phyloP scores from a whole-genome alignment of 37 sponge, comb jelly and placozoan genomes.

The Geodia barretti region DNA sequence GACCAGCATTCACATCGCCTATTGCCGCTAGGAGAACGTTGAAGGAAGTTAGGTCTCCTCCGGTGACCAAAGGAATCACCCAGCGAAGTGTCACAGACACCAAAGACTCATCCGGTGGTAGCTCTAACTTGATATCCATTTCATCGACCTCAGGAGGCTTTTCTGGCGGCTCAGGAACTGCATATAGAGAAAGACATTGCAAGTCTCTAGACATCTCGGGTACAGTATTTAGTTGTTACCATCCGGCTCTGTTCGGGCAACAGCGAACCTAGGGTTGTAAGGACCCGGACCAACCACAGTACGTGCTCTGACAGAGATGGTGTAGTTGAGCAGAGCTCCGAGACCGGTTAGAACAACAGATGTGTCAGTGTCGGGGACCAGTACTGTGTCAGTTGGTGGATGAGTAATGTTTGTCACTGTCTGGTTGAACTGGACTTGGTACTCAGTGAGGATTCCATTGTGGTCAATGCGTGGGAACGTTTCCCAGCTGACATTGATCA shows the following conservation, averaged over 20 bases:
- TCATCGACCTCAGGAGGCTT: background rate
- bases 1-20: background rate
- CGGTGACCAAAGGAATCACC: background rate
- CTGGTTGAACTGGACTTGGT: background rate
- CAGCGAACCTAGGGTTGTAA: background rate
- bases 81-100: background rate
- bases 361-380: background rate
- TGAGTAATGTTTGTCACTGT: background rate
- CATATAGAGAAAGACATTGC: background rate
- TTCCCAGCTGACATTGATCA: background rate
- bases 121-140: too few species aligned
- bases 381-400: background rate
- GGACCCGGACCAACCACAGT: constrained; percentile 28
- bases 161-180: background rate
- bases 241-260: background rate
- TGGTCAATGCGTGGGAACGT: background rate
- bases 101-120: background rate
- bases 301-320: constrained; percentile 7
- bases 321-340: background rate
- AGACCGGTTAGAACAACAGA: background rate
- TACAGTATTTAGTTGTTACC: too few species aligned
- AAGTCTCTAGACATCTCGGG: background rate
- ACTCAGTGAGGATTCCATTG: background rate
- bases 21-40: background rate
- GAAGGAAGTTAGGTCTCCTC: background rate